Base-by-base conservation (phyloP, 2,888 invertebrate species). In the Kryphioiulus occultus region DNA sequence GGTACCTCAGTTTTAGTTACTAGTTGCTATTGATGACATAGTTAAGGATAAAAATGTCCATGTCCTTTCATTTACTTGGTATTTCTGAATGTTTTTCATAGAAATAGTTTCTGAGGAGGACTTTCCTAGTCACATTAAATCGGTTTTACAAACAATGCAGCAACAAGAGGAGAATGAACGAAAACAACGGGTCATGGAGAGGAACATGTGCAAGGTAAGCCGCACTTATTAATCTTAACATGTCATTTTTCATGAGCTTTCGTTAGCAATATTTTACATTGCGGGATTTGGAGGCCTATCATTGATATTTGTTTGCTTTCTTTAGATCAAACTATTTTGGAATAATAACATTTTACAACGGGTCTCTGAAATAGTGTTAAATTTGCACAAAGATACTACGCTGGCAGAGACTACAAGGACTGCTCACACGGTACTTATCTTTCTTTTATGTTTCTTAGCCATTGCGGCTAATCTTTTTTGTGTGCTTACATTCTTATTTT, bases 111-210 rank as follows among this genome's bases (percentile, higher is more conserved):
- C 94, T 83, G 92, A 93, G 0, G 94, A 94, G n/a, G 94, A 95
- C 53, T 95, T 97, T 90, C 97, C 97, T 0, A 93, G 93, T 68
- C 96, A 96, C 91, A 95, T 97, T 86, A 93, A 93, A 88, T 92
- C 93, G 39, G 92, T 96, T 87, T 92, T 95, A 90, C 92, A 94
- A 85, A 93, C 94, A 89, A 93, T 96, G 91, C 93, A 94, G 88
- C 93, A 94, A 88, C 94, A 94, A 89, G 96, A 96, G 89, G 94
- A 95, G 90, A 93, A 93, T 78, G 94, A 95, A 85, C 92, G 93
- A 86, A 92, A 92, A 88, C 93, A 93, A 89, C 93, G 93, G 89
- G 94, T 94, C 89, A 93, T 94, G 68, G 94, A 95, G 89, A 93
- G 94, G 84, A 94, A 94, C 89, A 93, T 94, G 90, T 93, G 94